Conservation (phyloP, 1,140 invertebrate genomes). For the Calliphora vicina region DNA sequence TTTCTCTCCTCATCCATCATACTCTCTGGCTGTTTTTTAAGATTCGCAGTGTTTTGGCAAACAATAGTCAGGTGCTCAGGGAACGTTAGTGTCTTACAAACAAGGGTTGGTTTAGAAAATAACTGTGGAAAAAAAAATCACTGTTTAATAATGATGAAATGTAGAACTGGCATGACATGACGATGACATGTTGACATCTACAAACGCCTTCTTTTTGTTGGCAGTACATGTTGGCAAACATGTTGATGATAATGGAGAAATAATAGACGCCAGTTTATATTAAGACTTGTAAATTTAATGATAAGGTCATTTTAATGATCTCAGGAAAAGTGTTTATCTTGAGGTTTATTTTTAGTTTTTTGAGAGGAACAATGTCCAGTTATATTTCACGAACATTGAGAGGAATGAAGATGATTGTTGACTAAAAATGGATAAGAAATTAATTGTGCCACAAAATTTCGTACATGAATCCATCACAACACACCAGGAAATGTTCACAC, state of each 20-base stretch:
- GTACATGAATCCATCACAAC: too few species aligned
- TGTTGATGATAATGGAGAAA: not conserved
- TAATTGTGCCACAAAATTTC: too few species aligned
- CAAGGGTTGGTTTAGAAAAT: not conserved
- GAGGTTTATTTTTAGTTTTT: too few species aligned
- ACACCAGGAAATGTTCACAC: too few species aligned
- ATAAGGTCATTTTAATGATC: not conserved
- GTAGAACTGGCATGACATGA: not conserved
- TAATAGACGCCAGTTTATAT: not conserved
- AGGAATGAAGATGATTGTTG: too few species aligned
- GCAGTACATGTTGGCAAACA: not conserved
- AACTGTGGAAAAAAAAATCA: not conserved
- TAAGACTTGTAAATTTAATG: not conserved
- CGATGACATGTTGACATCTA: constrained; percentile 1
- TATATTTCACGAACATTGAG: too few species aligned
- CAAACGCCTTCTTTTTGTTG: not conserved
- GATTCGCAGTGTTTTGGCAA: not conserved
- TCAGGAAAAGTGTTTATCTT: too few species aligned
- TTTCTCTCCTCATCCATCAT: not conserved
- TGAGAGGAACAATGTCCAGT: too few species aligned
- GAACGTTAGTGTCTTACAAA: not conserved
- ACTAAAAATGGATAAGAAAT: too few species aligned
- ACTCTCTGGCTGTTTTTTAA: not conserved
- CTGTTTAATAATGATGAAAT: not conserved
- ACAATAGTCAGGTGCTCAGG: not conserved